phyloP scores from a whole-genome alignment of 2,113 vertebrate species.

The Anarrhichthys ocellatus region DNA sequence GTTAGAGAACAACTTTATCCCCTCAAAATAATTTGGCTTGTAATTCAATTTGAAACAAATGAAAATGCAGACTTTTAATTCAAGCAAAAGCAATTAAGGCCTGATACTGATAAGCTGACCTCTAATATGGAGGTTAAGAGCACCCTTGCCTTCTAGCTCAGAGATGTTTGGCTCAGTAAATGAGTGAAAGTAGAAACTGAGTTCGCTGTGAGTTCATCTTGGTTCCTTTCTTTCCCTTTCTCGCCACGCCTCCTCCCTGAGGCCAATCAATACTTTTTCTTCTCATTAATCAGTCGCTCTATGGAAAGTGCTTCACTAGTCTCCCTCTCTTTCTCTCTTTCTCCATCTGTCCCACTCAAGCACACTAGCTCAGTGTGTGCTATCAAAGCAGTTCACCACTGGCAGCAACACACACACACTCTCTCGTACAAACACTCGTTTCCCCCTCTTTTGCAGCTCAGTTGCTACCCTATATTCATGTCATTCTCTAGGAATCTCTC shows the following conservation, averaged over 20 bases:
- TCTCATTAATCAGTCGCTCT: constrained; percentile 28
- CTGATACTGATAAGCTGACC: neutral
- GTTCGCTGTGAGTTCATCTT: constrained; percentile 7
- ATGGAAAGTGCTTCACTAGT: constrained; percentile 19
- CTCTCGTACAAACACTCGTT: constrained; percentile 35
- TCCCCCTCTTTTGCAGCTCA: constrained; percentile 48
- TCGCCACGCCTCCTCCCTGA: constrained; percentile 10
- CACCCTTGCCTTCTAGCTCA: neutral
- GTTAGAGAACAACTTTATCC: neutral
- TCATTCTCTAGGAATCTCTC: constrained; percentile 68
- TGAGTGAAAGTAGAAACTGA: neutral
- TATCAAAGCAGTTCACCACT: constrained; percentile 51
- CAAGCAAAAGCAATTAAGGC: constrained; percentile 15
- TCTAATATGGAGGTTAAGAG: neutral
- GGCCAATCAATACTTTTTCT: constrained; percentile 15
- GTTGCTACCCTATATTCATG: constrained; percentile 63
- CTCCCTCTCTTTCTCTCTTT: constrained; percentile 18
- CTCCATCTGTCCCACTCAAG: constrained; percentile 48
- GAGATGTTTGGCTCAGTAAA: neutral
- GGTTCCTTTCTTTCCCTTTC: neutral
- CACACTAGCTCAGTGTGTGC: constrained; percentile 55
- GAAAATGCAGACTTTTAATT: neutral
- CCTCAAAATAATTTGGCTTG: neutral
- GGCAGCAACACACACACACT: constrained; percentile 29
- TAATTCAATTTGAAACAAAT: neutral